phyloP scores from a whole-genome alignment of 2,113 vertebrate species.

The Bagarius yarrelli region DNA sequence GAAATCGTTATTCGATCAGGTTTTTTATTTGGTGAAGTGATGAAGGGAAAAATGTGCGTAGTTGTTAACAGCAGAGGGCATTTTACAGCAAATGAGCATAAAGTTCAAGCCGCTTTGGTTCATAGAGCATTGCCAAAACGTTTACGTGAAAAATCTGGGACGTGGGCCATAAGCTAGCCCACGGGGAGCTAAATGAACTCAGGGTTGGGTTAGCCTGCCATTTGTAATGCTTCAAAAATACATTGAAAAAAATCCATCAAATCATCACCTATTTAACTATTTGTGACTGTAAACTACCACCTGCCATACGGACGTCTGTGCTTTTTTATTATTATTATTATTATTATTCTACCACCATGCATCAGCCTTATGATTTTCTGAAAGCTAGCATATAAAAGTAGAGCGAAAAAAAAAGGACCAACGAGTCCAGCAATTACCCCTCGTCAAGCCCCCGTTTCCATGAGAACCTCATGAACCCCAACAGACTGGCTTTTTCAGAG shows the following conservation, averaged over 20 bases:
- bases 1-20: not conserved
- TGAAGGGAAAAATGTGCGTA: not conserved
- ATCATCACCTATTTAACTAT: not conserved
- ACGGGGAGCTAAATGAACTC: not conserved
- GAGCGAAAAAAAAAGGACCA: conserved; percentile 21
- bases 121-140: not conserved
- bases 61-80: conserved; percentile 3
- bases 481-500: conserved; percentile 56
- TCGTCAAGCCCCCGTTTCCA: conserved; percentile 53
- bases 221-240: conserved; percentile 20
- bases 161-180: not conserved
- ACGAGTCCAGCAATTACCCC: conserved; percentile 49
- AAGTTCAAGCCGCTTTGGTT: not conserved
- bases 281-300: not conserved
- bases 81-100: not conserved
- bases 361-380: not conserved
- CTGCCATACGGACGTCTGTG: not conserved
- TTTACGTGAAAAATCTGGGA: not conserved
- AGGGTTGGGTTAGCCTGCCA: not conserved
- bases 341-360: too few relatives aligned
- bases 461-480: conserved; percentile 56
- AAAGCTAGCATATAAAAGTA: conserved; percentile 4
- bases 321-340: not conserved
- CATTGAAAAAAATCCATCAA: not conserved
- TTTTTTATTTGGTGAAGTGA: not conserved